phyloP scores from a whole-genome alignment of 2,888 invertebrate genomes.

The Epsilonema sp. region DNA sequence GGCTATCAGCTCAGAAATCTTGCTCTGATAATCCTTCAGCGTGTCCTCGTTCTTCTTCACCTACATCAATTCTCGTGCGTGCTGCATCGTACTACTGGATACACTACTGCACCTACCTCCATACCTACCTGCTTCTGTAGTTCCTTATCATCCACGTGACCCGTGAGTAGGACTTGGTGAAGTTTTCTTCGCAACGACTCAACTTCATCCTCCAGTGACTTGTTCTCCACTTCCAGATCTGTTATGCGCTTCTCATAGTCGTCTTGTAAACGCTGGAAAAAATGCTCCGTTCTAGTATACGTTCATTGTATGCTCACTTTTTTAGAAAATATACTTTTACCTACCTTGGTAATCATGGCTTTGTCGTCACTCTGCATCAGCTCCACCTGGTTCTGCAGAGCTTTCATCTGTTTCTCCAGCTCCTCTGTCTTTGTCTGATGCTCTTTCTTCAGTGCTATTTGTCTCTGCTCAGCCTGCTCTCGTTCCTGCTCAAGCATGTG shows the following conservation, averaged over 20 bases:
- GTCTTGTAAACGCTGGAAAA: constrained; percentile 2
- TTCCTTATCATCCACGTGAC: too few species aligned
- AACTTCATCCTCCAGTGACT: constrained; percentile 7
- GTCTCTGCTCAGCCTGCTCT: constrained; percentile 21
- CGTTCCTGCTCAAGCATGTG: constrained; percentile 15
- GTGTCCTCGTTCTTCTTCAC: too few species aligned
- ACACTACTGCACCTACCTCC: too few species aligned
- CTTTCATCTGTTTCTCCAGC: constrained; percentile 24
- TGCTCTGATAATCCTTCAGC: neutral
- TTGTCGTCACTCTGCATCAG: constrained; percentile 4
- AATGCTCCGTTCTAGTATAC: too few species aligned
- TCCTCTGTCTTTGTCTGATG: constrained; percentile 24
- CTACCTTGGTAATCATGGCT: neutral
- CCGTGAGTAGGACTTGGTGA: too few species aligned
- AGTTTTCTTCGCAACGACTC: constrained; percentile 2
- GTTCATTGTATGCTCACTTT: too few species aligned
- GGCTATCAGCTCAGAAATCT: constrained; percentile 1
- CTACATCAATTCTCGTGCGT: too few species aligned
- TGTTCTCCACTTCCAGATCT: constrained; percentile 4
- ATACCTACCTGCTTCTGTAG: too few species aligned
- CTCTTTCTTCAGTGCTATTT: constrained; percentile 23
- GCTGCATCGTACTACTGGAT: too few species aligned
- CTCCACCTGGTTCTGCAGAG: constrained; percentile 20
- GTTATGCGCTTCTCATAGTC: constrained; percentile 1
- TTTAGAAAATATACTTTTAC: neutral